These are phyloP conservation scores for Odontocolon sp. DNA, from an alignment of 2,888 invertebrate species.

Conservation along the genomic window DNA sequence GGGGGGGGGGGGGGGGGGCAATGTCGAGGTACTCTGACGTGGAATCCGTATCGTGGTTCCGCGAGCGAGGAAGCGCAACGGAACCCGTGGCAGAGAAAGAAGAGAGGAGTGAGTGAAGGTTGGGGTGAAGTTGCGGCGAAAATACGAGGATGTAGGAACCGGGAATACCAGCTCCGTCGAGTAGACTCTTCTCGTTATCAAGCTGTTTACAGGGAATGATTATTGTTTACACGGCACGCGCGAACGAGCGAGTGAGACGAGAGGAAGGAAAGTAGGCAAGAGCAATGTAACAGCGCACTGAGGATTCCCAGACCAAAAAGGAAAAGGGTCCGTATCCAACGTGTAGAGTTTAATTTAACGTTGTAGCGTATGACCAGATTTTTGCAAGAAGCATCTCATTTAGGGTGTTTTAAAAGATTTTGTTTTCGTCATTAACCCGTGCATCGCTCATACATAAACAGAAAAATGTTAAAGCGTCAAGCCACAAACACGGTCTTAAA, in stretches of 20 bases:
- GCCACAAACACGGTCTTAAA: too few relatives aligned
- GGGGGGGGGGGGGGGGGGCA: neutral
- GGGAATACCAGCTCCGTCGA: constrained; percentile 38
- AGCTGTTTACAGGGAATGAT: constrained; percentile 71
- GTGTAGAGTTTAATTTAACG: constrained; percentile 7
- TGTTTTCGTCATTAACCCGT: neutral
- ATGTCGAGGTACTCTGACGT: constrained; percentile 28
- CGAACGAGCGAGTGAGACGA: constrained; percentile 27
- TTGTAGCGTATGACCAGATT: constrained; percentile 7
- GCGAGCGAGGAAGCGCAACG: constrained; percentile 44
- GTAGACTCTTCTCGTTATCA: constrained; percentile 68
- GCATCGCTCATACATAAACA: too few relatives aligned
- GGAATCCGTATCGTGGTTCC: constrained; percentile 48
- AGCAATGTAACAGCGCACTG: constrained; percentile 47
- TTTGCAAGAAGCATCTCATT: constrained; percentile 12
- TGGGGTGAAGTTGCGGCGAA: constrained; percentile 26
- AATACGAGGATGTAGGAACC: constrained; percentile 55
- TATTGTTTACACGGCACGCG: constrained; percentile 72
- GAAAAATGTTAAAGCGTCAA: too few relatives aligned
- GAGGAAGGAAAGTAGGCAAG: constrained; percentile 34
- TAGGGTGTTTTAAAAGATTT: neutral
- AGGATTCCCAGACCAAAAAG: constrained; percentile 23
- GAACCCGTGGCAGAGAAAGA: constrained; percentile 45
- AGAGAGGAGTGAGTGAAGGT: constrained; percentile 19
- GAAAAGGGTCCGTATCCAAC: constrained; percentile 12